Base-by-base conservation (phyloP, 2,888 invertebrate genomes). In the Zootermopsis nevadensis region DNA sequence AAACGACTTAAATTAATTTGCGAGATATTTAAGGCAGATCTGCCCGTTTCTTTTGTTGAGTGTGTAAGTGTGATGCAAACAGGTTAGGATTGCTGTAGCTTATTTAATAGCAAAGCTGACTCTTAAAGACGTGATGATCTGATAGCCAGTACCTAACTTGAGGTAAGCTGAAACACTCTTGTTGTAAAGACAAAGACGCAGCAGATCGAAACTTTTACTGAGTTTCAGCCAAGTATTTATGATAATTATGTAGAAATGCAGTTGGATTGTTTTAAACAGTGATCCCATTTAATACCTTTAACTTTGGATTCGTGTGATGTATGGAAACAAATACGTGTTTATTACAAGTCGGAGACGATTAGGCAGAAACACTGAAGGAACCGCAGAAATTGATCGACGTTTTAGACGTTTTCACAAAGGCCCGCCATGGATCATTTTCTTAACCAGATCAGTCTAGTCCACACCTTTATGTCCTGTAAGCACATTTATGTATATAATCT, bases 81-180 rank as follows among this genome's bases (percentile, higher is more conserved):
- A 27, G 77, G 77, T 79, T 79, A 53, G 53, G 6, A 53, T 15
- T 53, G 53, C 53, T 35, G 38, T 74, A 60, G 77, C 31, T 79
- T 79, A 79, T 79, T 79, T 79, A 79, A 60, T 79, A 27, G 24
- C 55, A 79, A 22, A 31, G 55, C 55, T 38, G 53, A 79, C 77
- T 79, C 10, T 24, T 22, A 55, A 55, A 55, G 33, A 10, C 38
- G 33, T 79, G 77, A 77, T 77, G 33, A 48, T 77, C 42, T 77
- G 74, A 74, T 74, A 74, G 74, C 74, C 38, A 4, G 27, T 74
- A 35, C 74, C 35, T 74, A 38, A 35, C 38, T 74, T n/a, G 74
- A n/a, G 22, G 38, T 74, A 74, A 35, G 74, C 74, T 33, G n/a
- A 38, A n/a, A 35, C 74, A 38, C 35, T 74, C 38, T 74, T n/a